These are phyloP conservation scores for Takifugu bimaculatus DNA, from an alignment of 2,113 vertebrate genomes.

Conservation along the genomic window DNA sequence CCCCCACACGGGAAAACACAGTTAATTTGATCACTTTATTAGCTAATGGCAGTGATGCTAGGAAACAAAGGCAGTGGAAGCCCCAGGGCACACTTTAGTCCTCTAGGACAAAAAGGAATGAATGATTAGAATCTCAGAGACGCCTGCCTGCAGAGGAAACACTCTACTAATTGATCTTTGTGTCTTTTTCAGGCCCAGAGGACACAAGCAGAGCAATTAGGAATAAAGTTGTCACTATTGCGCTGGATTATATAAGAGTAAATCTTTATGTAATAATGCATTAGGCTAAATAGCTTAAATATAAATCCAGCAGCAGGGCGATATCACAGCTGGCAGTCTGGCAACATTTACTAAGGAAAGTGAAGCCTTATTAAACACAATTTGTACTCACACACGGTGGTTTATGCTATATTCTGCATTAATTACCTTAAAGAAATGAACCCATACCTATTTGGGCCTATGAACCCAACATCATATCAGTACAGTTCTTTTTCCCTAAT, in stretches of 20 bases:
- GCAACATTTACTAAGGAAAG: slow-evolving; percentile 9
- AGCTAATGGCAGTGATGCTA: slow-evolving; percentile 12
- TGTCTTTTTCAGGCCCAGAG: not conserved
- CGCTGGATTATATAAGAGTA: not conserved
- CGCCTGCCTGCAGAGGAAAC: not conserved
- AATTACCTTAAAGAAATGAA: too few relatives aligned
- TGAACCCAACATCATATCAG: too few relatives aligned
- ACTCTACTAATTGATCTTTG: slow-evolving; percentile 1
- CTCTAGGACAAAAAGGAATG: not conserved
- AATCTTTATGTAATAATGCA: not conserved
- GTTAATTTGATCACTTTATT: slow-evolving; percentile 9
- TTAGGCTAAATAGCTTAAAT: slow-evolving; percentile 5
- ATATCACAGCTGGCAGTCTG: not conserved
- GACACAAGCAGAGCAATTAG: slow-evolving; percentile 5
- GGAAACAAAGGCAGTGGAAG: slow-evolving; percentile 5
- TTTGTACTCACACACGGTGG: not conserved
- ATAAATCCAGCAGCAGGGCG: too few relatives aligned
- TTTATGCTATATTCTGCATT: not conserved
- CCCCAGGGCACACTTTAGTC: slow-evolving; percentile 1
- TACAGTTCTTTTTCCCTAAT: too few relatives aligned
- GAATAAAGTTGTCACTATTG: slow-evolving; percentile 5
- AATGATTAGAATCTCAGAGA: not conserved
- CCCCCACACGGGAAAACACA: not conserved
- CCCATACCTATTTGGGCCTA: too few relatives aligned
- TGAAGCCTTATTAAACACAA: slow-evolving; percentile 1